These are phyloP conservation scores for Sialia sialis DNA, from an alignment of 2,113 vertebrate species.

Conservation along the genomic window DNA sequence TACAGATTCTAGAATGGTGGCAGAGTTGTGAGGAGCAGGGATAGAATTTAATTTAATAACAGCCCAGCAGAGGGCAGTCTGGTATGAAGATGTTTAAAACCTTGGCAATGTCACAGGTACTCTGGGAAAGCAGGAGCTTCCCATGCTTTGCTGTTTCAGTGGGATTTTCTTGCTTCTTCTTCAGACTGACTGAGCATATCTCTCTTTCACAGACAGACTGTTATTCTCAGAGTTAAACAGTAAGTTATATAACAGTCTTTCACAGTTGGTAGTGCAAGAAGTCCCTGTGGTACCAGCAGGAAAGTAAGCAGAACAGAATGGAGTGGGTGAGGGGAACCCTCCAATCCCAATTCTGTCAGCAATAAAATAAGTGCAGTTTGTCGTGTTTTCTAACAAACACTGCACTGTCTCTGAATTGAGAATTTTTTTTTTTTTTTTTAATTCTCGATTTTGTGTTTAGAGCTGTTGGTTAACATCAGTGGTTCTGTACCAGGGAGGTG, in stretches of 20 bases:
- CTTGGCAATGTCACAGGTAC: neutral
- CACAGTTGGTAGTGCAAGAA: neutral
- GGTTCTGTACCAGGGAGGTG: neutral
- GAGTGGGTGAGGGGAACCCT: neutral
- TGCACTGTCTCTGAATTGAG: neutral
- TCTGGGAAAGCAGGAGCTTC: neutral
- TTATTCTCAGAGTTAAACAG: conserved; percentile 1
- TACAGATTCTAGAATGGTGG: neutral
- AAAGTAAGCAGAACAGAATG: neutral
- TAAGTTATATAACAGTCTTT: conserved; percentile 7
- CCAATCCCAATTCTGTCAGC: neutral
- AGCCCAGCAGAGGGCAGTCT: conserved; percentile 72
- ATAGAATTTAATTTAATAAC: neutral
- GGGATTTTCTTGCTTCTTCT: neutral
- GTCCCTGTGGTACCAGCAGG: neutral
- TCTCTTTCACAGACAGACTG: neutral
- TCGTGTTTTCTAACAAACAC: neutral
- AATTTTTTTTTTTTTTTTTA: neutral
- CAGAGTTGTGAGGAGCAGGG: neutral
- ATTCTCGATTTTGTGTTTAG: neutral
- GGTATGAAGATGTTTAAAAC: conserved; percentile 29
- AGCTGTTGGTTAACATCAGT: neutral
- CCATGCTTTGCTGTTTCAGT: neutral
- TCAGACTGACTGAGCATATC: neutral
- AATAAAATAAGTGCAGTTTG: neutral